Evolutionary conservation across 1,140 invertebrate species (phyloP).

Genomic region (Chionoecetes opilio): DNA sequence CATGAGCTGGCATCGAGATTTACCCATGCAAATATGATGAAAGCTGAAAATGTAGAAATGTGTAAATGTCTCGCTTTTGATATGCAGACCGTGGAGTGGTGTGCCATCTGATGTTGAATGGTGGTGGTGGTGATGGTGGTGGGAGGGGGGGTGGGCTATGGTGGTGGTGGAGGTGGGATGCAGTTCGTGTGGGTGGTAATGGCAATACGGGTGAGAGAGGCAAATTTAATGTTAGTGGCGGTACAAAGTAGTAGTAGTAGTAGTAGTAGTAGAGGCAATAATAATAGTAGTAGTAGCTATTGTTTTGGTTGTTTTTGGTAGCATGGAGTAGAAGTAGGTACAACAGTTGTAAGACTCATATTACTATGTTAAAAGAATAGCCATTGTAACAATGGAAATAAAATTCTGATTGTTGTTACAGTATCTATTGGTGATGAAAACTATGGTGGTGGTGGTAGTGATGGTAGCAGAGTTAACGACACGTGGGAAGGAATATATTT

Average conservation of each 20-base stretch:
- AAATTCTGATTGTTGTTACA: too few relatives aligned
- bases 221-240: neutral
- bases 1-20: slow-evolving; percentile 73
- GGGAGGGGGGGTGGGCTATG: neutral
- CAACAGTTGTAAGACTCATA: neutral
- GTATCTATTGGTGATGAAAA: neutral
- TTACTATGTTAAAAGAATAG: too few relatives aligned
- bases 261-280: neutral
- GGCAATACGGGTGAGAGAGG: neutral
- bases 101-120: slow-evolving; percentile 11
- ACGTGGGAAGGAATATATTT: too few relatives aligned
- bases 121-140: slow-evolving; percentile 30
- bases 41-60: slow-evolving; percentile 76
- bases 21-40: slow-evolving; percentile 79
- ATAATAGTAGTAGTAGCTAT: neutral
- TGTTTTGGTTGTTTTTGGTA: neutral
- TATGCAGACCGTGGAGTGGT: slow-evolving; percentile 38
- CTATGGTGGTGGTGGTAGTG: neutral
- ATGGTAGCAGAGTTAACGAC: too few relatives aligned
- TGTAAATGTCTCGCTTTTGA: slow-evolving; percentile 78
- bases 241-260: neutral
- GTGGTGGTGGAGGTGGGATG: neutral
- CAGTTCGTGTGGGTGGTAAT: neutral
- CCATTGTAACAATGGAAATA: too few relatives aligned
- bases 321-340: neutral